Percentiles rank a stretch among this genome's conserved stretches.
These are phyloP conservation scores for Spizella passerina DNA, from an alignment of 2,797 vertebrate genomes.

Conservation along the genomic window DNA sequence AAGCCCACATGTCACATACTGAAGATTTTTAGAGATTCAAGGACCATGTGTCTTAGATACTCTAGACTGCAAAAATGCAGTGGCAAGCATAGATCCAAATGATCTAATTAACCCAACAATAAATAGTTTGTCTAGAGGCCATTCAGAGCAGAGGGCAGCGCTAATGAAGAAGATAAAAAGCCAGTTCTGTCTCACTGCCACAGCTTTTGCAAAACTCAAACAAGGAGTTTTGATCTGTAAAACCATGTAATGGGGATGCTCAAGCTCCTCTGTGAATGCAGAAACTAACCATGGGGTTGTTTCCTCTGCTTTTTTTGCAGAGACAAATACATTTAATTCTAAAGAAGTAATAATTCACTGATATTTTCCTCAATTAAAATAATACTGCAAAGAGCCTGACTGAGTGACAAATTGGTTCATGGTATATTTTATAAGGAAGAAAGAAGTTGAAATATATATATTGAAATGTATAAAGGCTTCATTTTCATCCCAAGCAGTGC, in stretches of 20 bases:
- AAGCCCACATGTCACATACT: not conserved
- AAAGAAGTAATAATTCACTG: not conserved
- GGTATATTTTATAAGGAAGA: not conserved
- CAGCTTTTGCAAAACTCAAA: not conserved
- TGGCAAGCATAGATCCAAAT: not conserved
- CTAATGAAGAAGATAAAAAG: slow-evolving; percentile 7
- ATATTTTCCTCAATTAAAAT: not conserved
- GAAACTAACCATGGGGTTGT: not conserved
- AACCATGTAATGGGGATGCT: not conserved
- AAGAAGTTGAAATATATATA: not conserved
- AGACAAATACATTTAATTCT: not conserved
- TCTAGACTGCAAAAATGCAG: not conserved
- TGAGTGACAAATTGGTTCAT: not conserved
- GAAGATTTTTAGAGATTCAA: not conserved
- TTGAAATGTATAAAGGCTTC: not conserved
- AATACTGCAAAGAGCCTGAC: not conserved
- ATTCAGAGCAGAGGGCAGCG: not conserved
- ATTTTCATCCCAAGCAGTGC: not conserved
- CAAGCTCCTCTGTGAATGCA: not conserved
- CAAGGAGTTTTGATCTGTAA: not conserved
- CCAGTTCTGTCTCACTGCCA: not conserved
- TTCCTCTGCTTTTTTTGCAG: not conserved
- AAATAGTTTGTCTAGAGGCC: slow-evolving; percentile 6
- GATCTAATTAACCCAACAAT: slow-evolving; percentile 9
- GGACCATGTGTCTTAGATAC: not conserved